Evolutionary conservation across 2,888 invertebrate species (phyloP).

Genomic region (Pilophorus perplexus): DNA sequence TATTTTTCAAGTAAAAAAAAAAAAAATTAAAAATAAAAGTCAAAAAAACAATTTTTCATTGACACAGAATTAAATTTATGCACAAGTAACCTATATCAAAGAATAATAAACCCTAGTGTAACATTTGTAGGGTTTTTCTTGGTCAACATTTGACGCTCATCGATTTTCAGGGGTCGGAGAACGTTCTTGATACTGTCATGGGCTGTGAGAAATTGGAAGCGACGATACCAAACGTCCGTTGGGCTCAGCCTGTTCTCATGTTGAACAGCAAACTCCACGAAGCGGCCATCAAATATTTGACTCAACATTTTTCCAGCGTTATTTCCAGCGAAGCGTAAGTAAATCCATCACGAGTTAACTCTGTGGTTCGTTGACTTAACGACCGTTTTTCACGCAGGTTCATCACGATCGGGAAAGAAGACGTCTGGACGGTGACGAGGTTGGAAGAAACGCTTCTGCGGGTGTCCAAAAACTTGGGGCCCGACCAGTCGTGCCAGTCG

Average conservation of each 20-base stretch:
- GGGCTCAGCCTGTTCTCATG: slow-evolving; percentile 77
- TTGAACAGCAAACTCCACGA: slow-evolving; percentile 77
- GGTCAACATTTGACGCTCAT: not conserved
- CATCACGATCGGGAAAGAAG: slow-evolving; percentile 64
- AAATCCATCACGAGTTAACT: not conserved
- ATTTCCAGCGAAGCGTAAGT: slow-evolving; percentile 60
- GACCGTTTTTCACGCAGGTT: slow-evolving; percentile 54
- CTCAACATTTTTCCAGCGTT: slow-evolving; percentile 73
- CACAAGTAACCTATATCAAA: too few species aligned
- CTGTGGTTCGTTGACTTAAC: not conserved
- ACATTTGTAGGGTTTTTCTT: too few species aligned
- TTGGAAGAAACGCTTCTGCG: slow-evolving; percentile 76
- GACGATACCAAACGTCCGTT: slow-evolving; percentile 73
- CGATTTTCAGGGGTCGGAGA: slow-evolving; percentile 70
- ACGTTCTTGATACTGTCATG: slow-evolving; percentile 76
- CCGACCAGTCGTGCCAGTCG: slow-evolving; percentile 79
- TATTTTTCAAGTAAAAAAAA: too few species aligned
- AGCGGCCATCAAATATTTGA: slow-evolving; percentile 74
- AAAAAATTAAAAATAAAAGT: too few species aligned
- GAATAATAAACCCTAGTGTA: too few species aligned
- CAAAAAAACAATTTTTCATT: not conserved
- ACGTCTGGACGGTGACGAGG: slow-evolving; percentile 70
- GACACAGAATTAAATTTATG: not conserved
- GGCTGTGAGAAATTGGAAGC: slow-evolving; percentile 79
- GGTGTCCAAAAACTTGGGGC: slow-evolving; percentile 73